These are phyloP conservation scores for Cephonodes hylas DNA, from an alignment of 2,888 invertebrate genomes.

Conservation along the genomic window DNA sequence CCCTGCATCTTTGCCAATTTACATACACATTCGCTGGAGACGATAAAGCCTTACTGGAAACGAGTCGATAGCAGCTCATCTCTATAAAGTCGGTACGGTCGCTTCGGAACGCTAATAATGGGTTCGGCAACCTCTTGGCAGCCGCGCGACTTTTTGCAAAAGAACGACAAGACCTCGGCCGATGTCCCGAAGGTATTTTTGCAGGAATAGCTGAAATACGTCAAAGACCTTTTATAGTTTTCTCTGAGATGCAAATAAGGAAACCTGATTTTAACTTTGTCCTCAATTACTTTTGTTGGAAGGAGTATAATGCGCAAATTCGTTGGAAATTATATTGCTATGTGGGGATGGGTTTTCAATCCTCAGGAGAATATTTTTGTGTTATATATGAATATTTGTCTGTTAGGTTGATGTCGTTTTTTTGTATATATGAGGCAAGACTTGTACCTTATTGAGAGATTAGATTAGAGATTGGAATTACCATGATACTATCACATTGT, in stretches of 20 bases:
- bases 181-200: conserved; percentile 4
- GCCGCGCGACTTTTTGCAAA: conserved; percentile 9
- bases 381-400: too few relatives aligned
- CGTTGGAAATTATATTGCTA: too few relatives aligned
- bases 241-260: neutral
- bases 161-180: neutral
- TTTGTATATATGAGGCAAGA: too few relatives aligned
- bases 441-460: too few relatives aligned
- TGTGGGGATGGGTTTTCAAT: too few relatives aligned
- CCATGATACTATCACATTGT: too few relatives aligned
- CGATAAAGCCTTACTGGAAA: neutral
- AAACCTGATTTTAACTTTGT: neutral
- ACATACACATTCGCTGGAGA: neutral
- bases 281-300: neutral
- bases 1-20: too few relatives aligned
- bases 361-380: too few relatives aligned
- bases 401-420: too few relatives aligned
- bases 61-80: neutral
- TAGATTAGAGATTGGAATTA: too few relatives aligned
- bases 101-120: conserved; percentile 27
- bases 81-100: neutral
- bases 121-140: conserved; percentile 21
- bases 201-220: neutral
- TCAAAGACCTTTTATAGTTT: neutral
- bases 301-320: neutral